These are phyloP conservation scores for Torymus aiolomorphi DNA, from an alignment of 2,888 invertebrate species.

Conservation along the genomic window DNA sequence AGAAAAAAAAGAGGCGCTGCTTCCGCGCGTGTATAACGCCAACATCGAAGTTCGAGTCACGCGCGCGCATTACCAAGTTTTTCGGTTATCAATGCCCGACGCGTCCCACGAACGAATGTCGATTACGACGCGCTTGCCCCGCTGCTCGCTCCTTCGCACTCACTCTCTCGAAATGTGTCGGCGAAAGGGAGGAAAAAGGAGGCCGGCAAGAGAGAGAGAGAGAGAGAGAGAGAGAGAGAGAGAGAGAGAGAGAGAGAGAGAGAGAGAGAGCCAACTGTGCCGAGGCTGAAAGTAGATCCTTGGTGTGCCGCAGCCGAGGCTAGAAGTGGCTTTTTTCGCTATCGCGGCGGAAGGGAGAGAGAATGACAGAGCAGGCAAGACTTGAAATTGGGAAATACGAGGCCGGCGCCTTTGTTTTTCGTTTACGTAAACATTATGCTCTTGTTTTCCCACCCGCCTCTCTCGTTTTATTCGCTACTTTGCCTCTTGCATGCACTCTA, in stretches of 20 bases:
- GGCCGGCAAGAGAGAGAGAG: not conserved
- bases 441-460: not conserved
- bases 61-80: slow-evolving; percentile 42
- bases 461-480: not conserved
- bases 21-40: not conserved
- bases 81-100: slow-evolving; percentile 37
- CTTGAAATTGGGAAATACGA: slow-evolving; percentile 40
- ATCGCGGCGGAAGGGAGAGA: slow-evolving; percentile 3
- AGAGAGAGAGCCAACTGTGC: not conserved
- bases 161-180: not conserved
- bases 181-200: not conserved
- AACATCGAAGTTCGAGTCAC: slow-evolving; percentile 29
- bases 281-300: slow-evolving; percentile 4
- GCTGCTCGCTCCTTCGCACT: no score
- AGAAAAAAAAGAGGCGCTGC: not conserved
- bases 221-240: not conserved
- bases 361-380: slow-evolving; percentile 14
- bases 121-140: not conserved
- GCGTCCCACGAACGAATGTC: not conserved
- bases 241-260: not conserved
- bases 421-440: slow-evolving; percentile 30
- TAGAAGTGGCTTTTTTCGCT: not conserved
- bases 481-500: slow-evolving; percentile 1
- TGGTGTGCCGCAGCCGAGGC: not conserved
- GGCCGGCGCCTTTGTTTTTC: slow-evolving; percentile 15